Evolutionary conservation across 2,113 vertebrate species (phyloP), one percentile per base, ranked within the genome.

Genomic region (Alosa alosa): DNA sequence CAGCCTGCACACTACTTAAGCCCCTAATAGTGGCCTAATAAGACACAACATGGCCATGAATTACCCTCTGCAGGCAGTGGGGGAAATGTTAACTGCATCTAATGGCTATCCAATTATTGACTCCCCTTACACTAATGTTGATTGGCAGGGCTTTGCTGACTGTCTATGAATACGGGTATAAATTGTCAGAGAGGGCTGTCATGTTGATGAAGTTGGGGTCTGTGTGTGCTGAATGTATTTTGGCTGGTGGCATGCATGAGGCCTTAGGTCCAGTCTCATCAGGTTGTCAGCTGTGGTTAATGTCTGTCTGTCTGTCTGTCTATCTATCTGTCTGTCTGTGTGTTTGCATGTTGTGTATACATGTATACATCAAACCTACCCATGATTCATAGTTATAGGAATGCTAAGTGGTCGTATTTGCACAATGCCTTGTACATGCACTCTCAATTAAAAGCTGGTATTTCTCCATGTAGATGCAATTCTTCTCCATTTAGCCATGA

Each of bases 101-200:
- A 91, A 94, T 93, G 92, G 89, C 89, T 86, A 90, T 89, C 89
- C 84, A 87, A 89, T 86, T 89, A 90, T 83, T 47, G 60, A 89
- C 82, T 72, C 85, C 47, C 44, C 46, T 75, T 82, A 86, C 85
- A 68, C 46, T n/a, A 41, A 78, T 41, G 25, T 11, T 75, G 84
- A 85, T 25, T 57, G 68, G 82, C 75, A 85, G 57, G 3, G 83
- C 57, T 22, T 60, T 50, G 55, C n/a, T 72, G 60, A 68, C 60
- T 25, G 8, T 22, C n/a, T 78, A 78, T 81, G 44, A 49, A 44
- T 78, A 81, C 13, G 49, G 25, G 31, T 44, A 31, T 13, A 39
- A 86, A 81, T 55, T 85, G 46, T n/a, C 84, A 68, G 20, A 47
- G 49, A 85, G 81, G 75, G 72, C 84, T 25, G 60, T 41, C 83